Base-by-base conservation (phyloP, 1,140 invertebrate species). In the Trachymyrmex cornetzi region DNA sequence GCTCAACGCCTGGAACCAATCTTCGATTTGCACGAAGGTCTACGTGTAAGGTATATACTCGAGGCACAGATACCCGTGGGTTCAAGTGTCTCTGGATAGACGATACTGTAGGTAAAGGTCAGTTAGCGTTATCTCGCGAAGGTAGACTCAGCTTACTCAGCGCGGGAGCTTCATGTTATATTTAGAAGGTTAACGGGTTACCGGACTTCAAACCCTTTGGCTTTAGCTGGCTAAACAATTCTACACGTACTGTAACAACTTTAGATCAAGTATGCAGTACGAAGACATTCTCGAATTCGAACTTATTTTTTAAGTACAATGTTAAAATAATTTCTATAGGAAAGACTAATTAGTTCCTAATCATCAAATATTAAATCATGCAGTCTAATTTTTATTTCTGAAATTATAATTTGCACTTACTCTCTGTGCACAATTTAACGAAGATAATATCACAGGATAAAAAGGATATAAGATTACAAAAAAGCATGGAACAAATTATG, bases 1-100 rank as follows among this genome's bases (percentile, higher is more conserved):
- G 88, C 89, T 92, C 93, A 82, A 90, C 91, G 93, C 91, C 88
- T 92, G 92, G 87, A 88, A 88, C 85, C 89, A 55, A 90, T 90
- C 67, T 81, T 16, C 30, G 64, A 57, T 63, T 77, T 77, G 57
- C 22, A 53, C 24, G 74, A 86, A 86, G 63, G 55, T 38, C 88
- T 85, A n/a, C n/a, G 67, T 64, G 63, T 67, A 80, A 84, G 75
- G 69, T 48, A n/a, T 61, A 24, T 67, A 53, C 5, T 48, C 48
- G 16, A n/a, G 67, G 27, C 34, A 24, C 77, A 50, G 55, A 27
- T 61, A 81, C 55, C 72, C 44, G 24, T 53, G 59, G 38, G 48
- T 22, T 86, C 53, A 55, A 89, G 55, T 63, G 30, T 88, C 87
- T 57, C 38, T 57, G 74, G 53, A 85, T 77, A 63, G 74, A 86